A percentile compares a stretch with the other conserved stretches of the same genome.
Evolutionary conservation across 2,797 vertebrate species (phyloP).

Genomic region (Thalassophryne amazonica): DNA sequence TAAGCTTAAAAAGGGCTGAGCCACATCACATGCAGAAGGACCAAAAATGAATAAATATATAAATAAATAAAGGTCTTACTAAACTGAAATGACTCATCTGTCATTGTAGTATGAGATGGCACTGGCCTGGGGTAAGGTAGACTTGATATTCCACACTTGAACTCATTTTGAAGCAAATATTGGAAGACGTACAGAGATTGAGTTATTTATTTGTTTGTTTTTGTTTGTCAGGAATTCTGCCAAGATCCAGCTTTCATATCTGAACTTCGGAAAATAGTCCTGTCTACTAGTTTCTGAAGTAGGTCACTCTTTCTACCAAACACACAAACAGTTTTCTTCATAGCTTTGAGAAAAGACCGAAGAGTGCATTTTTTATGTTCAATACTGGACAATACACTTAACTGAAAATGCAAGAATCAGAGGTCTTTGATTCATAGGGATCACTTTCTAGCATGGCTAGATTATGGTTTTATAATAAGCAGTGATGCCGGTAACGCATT

Average conservation of each 20-base stretch:
- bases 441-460: no score
- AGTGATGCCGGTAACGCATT: no score
- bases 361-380: constrained; percentile 9
- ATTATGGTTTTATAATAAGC: no score
- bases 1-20: no score
- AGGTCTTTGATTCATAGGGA: no score
- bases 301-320: constrained; percentile 45
- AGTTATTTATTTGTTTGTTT: no score
- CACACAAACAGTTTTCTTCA: constrained; percentile 20
- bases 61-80: not conserved
- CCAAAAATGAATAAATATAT: no score
- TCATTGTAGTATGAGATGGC: constrained; percentile 6
- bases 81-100: constrained; percentile 6
- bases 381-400: no score
- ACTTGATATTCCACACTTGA: constrained; percentile 22
- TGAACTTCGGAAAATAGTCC: constrained; percentile 31
- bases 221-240: constrained; percentile 23
- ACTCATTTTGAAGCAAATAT: constrained; percentile 33
- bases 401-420: no score
- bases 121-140: constrained; percentile 9
- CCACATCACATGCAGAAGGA: no score
- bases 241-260: constrained; percentile 30
- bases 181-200: constrained; percentile 29
- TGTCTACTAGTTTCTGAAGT: constrained; percentile 37
- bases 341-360: constrained; percentile 20